Evolutionary conservation across 2,888 invertebrate genomes (phyloP), one percentile per base, ranked within the genome.

Genomic region (Spisula solida): DNA sequence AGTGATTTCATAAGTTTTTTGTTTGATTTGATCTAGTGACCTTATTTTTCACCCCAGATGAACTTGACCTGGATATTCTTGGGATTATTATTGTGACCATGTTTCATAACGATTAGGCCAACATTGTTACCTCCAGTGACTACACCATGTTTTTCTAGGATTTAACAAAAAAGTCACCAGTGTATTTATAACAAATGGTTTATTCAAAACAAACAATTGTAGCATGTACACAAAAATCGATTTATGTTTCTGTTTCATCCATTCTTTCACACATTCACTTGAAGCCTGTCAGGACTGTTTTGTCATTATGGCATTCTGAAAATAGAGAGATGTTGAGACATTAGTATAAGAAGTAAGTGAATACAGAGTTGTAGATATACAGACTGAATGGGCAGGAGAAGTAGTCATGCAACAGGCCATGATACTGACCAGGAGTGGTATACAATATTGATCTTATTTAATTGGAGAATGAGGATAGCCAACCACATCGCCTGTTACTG

Each of bases 261-360:
- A 75, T 31, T 66, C 60, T 66, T 78, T 78, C 25, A 80, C 48
- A 80, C 80, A 47, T 8, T 0, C 5, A 47, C 41, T n/a, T 25
- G 47, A 6, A 47, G n/a, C 18, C 20, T 55, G 85, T 85, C 85
- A 85, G n/a, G 79, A 79, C 79, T 34, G 78, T 34, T 79, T 56
- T 0, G 85, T 85, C 85, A 85, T 85, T 25, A 85, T n/a, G 12
- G 85, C 85, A 85, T 85, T 78, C 85, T 85, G 85, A 79, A 85
- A 84, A 75, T 8, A 75, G 29, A 34, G 8, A 66, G 8, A 66
- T 31, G 8, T 31, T 31, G 31, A 70, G 29, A 31, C n/a, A n/a
- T n/a, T n/a, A n/a, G n/a, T n/a, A n/a, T 31, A 16, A 10, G 31
- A 6, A 14, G 12, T 8, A 14, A 55, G 6, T 6, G 29, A 0